phyloP scores from a whole-genome alignment of 2,113 vertebrate genomes.

The Balaenoptera acutorostrata region DNA sequence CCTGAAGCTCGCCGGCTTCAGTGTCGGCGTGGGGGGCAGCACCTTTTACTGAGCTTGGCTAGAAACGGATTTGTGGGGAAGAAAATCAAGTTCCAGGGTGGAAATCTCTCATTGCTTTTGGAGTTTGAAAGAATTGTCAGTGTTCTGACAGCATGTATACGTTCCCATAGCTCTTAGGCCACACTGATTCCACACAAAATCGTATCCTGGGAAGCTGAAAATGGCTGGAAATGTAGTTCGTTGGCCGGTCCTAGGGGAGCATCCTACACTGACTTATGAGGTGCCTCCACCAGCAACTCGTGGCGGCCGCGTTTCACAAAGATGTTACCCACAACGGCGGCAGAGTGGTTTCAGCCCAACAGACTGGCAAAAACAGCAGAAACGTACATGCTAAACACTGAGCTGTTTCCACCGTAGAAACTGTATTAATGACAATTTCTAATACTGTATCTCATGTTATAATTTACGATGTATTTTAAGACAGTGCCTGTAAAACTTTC shows the following conservation, averaged over 20 bases:
- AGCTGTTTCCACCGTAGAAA: neutral
- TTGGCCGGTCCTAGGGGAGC: neutral
- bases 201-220: neutral
- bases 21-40: neutral
- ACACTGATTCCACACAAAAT: neutral
- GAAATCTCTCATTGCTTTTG: neutral
- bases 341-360: neutral
- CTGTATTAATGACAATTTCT: neutral
- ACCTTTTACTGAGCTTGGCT: neutral
- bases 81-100: neutral
- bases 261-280: neutral
- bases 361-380: too few relatives aligned
- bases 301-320: neutral
- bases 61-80: neutral
- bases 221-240: neutral
- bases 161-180: neutral
- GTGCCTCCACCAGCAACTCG: neutral
- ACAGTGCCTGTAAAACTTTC: neutral
- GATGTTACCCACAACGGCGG: accelerated
- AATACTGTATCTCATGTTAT: neutral
- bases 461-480: neutral
- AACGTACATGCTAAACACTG: neutral
- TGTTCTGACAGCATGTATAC: neutral
- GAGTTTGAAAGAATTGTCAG: neutral
- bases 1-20: neutral